These are phyloP conservation scores for Andrena marginata DNA, from an alignment of 2,888 invertebrate species.

Conservation along the genomic window DNA sequence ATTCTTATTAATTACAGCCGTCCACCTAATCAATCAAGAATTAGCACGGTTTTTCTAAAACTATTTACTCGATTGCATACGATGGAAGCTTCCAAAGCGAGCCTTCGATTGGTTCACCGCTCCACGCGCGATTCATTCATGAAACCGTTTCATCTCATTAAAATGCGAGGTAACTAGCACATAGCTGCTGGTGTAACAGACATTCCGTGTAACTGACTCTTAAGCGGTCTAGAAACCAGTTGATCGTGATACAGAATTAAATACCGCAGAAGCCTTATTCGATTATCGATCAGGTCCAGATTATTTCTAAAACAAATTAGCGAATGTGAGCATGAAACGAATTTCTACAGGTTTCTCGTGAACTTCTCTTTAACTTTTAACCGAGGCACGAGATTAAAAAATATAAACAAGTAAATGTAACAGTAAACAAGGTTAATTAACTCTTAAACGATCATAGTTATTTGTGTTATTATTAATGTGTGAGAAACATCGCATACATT, in stretches of 20 bases:
- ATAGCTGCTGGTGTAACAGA: not conserved
- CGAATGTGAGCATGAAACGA: not conserved
- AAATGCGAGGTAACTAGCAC: constrained; percentile 18
- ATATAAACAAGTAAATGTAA: not conserved
- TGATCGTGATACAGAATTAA: not conserved
- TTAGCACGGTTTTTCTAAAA: not conserved
- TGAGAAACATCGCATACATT: too few relatives aligned
- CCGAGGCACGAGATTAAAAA: not conserved
- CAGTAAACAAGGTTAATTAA: not conserved
- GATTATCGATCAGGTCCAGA: not conserved
- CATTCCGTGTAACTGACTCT: not conserved
- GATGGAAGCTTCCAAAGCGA: not conserved
- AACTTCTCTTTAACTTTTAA: not conserved
- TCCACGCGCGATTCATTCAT: not conserved
- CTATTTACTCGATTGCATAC: not conserved
- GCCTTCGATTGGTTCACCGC: not conserved
- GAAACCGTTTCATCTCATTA: constrained; percentile 11
- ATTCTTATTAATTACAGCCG: not conserved
- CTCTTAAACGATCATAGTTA: not conserved
- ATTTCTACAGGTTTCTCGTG: not conserved
- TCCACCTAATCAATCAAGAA: not conserved
- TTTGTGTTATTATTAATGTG: not conserved
- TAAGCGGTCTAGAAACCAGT: not conserved
- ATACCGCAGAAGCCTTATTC: not conserved
- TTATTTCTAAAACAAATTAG: not conserved